phyloP scores from a whole-genome alignment of 2,797 vertebrate genomes.

The Phoebastria nigripes region DNA sequence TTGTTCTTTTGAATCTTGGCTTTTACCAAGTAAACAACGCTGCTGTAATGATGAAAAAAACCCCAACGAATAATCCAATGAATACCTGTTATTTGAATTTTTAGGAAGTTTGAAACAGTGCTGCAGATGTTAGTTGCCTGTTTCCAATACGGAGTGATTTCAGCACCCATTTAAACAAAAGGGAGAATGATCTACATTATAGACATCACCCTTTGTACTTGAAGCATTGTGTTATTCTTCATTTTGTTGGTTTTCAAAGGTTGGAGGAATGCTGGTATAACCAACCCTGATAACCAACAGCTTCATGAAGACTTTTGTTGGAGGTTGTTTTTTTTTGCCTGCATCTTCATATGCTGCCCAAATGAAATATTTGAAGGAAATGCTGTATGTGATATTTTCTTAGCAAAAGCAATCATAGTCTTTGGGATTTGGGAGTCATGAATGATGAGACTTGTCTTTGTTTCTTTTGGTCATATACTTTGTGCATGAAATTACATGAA shows the following conservation, averaged over 20 bases:
- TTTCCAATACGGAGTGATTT: not conserved
- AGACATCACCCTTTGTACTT: not conserved
- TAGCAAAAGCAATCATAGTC: not conserved
- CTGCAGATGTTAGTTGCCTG: not conserved
- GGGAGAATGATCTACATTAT: rapidly evolving
- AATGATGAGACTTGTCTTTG: not conserved
- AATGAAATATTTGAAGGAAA: not conserved
- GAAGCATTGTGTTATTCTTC: not conserved
- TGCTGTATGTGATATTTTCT: not conserved
- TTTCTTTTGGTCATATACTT: not conserved
- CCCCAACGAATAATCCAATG: rapidly evolving
- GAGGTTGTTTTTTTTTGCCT: not conserved
- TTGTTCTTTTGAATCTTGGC: not conserved
- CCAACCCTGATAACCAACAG: not conserved
- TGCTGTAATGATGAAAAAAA: not conserved
- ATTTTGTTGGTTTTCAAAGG: not conserved
- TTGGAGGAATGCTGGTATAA: not conserved
- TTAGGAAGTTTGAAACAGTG: not conserved
- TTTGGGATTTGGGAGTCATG: not conserved
- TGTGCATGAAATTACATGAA: not conserved
- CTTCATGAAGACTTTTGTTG: not conserved
- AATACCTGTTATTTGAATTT: not conserved
- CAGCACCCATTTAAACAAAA: not conserved
- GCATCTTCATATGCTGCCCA: not conserved
- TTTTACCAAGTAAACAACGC: not conserved